Base-by-base conservation (phyloP, 2,888 invertebrate genomes). In the Theretra japonica region DNA sequence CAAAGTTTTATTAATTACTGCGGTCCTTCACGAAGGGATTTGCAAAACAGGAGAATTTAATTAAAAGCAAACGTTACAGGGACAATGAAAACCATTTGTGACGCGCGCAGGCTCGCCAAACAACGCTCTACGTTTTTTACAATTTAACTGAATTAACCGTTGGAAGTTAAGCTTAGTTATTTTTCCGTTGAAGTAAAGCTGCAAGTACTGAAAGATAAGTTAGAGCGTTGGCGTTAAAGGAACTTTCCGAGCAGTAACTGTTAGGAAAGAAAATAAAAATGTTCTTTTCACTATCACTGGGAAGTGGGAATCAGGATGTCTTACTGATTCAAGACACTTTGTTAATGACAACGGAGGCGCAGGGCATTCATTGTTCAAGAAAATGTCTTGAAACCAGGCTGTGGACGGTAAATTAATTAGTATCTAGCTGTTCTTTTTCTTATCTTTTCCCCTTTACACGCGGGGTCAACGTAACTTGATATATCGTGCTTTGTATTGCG, bases 21-120 rank as follows among this genome's bases (percentile, higher is more conserved):
- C 60, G 23, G 72, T 58, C 68, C 59, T 59, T 30, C 70, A 21
- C 4, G 6, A 21, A 59, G 30, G 28, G 68, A 50, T 69, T 50
- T 69, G 72, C 69, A 72, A 60, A 79, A 78, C 82, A 79, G 81
- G 82, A 80, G 80, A 79, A 80, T 83, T 86, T 86, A 88, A 88
- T 88, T 88, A 88, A 87, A 87, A 77, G 79, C 84, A 85, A 88
- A 88, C 84, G 85, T 79, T 80, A 77, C 68, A 68, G 75, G 76
- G 75, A 82, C 81, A 83, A 81, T 79, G 76, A 77, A 60, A 58
- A 30, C 53, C 59, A 59, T 69, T 72, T 72, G 68, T 50, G 70
- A 19, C 58, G 41, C 69, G 57, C 69, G 48, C 48, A 69, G 59
- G 53, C 62, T 71, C 48, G 23, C 21, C 56, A 60, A 21, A 72